These are phyloP conservation scores for Catostylus mosaicus DNA, from an alignment of 30 jellyfish, hydroid and myxozoan genomes.

Conservation along the genomic window DNA sequence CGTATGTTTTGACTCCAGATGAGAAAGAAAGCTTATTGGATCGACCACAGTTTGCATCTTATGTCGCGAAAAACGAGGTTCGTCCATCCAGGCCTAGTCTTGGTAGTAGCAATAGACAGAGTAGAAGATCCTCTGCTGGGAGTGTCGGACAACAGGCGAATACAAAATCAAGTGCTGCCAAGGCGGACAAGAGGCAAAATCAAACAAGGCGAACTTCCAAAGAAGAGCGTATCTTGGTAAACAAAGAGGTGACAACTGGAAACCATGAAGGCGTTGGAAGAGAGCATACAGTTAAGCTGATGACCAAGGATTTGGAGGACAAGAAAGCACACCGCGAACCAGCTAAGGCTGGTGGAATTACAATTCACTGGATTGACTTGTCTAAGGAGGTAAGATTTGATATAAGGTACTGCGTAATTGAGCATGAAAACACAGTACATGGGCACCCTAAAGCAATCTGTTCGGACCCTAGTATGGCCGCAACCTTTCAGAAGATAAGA, in stretches of 20 bases:
- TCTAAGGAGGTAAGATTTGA: slow-evolving; percentile 6
- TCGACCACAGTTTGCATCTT: too few species aligned
- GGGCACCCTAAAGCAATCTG: slow-evolving; percentile 37
- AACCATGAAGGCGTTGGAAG: slow-evolving; percentile 10
- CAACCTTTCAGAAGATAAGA: not conserved
- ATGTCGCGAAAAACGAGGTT: too few species aligned
- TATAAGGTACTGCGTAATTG: slow-evolving; percentile 3
- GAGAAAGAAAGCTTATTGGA: not conserved
- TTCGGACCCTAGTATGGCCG: not conserved
- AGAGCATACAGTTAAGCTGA: not conserved
- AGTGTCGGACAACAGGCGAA: not conserved
- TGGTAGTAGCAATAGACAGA: too few species aligned
- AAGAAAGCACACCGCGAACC: not conserved
- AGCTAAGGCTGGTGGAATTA: not conserved
- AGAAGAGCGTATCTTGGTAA: not conserved
- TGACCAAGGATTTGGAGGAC: not conserved
- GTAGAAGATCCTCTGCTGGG: too few species aligned
- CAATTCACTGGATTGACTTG: slow-evolving; percentile 16
- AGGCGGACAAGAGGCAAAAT: not conserved
- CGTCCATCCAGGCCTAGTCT: too few species aligned
- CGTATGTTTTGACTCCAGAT: not conserved
- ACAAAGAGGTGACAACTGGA: not conserved
- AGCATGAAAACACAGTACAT: slow-evolving; percentile 4
- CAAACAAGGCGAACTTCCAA: not conserved
- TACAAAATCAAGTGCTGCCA: not conserved